Base-by-base conservation (phyloP, 2,888 invertebrate genomes). In the Drosophila mayaguana region DNA sequence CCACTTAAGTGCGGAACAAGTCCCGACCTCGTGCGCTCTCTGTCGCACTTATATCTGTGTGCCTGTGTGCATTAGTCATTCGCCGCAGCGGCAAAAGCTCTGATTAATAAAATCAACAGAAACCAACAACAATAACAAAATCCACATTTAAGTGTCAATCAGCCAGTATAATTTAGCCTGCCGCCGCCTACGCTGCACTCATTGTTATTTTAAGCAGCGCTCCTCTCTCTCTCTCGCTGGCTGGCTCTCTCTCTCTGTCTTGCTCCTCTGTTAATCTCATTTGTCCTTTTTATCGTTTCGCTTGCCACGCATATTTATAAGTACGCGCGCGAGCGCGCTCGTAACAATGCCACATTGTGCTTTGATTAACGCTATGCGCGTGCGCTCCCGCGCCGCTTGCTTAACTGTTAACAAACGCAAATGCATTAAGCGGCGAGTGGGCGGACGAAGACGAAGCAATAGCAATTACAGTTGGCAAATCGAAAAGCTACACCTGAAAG, bases 131-230 rank as follows among this genome's bases (percentile, higher is more conserved):
- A 32, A 32, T 32, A 48, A 48, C 28, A 50, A 50, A 28, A 79
- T 67, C 63, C 60, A 75, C 66, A 77, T 77, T 80, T 66, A 71
- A 78, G 81, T 83, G 83, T 80, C 82, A 83, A 83, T 83, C 83
- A 86, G 60, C 43, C 63, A 53, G 65, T 61, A 59, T 53, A 57
- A 63, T 60, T 72, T 60, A 62, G 53, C 53, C 54, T 68, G 14
- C 53, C 22, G 32, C 12, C 66, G 63, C 71, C 71, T 46, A 69
- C 65, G 48, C 75, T 59, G 59, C 57, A 50, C 25, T 79, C 55
- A 75, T 64, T 78, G 75, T 74, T 40, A 78, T 54, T 55, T 50
- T 18, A 50, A 50, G 28, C 48, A 18, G 28, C n/a, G 7, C 50
- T 20, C 16, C 36, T 16, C 34, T 34, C 20, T 1, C 28, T 11